Conservation (phyloP, 2,888 invertebrate species). For the Smittia sp. region DNA sequence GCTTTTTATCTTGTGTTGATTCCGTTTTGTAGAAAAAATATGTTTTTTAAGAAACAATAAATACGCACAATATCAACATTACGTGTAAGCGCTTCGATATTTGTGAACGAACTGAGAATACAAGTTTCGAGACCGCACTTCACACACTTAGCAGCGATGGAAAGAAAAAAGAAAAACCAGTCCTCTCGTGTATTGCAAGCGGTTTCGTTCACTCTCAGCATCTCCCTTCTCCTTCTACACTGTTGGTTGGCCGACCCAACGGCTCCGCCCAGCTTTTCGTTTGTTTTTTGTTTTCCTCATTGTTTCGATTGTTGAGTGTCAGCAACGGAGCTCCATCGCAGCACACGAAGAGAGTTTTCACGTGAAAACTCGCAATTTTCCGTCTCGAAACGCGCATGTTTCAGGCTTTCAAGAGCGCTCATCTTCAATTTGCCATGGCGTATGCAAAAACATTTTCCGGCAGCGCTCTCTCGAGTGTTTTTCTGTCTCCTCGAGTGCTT, state of each 20-base stretch:
- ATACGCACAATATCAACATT: slow-evolving; percentile 42
- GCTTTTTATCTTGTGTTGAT: slow-evolving; percentile 16
- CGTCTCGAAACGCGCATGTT: slow-evolving; percentile 24
- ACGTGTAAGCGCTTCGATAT: slow-evolving; percentile 41
- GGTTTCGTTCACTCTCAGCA: neutral
- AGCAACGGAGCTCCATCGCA: neutral
- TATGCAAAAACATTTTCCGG: slow-evolving; percentile 29
- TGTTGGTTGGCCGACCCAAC: neutral
- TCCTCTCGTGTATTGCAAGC: slow-evolving; percentile 26
- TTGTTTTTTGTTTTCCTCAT: neutral
- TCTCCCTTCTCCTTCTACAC: slow-evolving; percentile 31
- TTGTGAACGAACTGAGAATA: slow-evolving; percentile 41
- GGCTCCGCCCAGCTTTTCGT: slow-evolving; percentile 2
- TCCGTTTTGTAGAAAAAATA: slow-evolving; percentile 13
- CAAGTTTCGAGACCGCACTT: slow-evolving; percentile 40
- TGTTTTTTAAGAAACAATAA: slow-evolving; percentile 35
- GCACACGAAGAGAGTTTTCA: slow-evolving; percentile 4
- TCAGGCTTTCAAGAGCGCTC: slow-evolving; percentile 32
- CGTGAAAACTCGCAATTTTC: slow-evolving; percentile 9
- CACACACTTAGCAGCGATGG: slow-evolving; percentile 23
- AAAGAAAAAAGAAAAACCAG: slow-evolving; percentile 27
- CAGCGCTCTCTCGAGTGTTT: slow-evolving; percentile 28
- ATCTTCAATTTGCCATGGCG: slow-evolving; percentile 28
- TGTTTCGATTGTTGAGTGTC: slow-evolving; percentile 26
- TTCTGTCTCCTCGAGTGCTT: slow-evolving; percentile 1